phyloP scores from a whole-genome alignment of 2,888 invertebrate species.

The Diachrysia chrysitis region DNA sequence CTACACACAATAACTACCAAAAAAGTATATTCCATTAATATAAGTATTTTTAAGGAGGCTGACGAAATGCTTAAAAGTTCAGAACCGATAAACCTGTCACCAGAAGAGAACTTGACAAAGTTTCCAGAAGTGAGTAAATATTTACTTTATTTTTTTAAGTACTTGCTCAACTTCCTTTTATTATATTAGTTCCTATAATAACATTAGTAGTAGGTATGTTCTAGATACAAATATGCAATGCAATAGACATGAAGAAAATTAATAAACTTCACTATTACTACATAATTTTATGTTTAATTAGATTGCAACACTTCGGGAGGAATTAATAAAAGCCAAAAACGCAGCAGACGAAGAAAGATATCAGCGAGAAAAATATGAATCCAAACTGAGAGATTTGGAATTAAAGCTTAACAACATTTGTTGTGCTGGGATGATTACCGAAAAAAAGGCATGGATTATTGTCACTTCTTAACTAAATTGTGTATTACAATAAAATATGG shows the following conservation, averaged over 20 bases:
- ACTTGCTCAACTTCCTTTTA: not conserved
- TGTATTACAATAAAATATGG: no score
- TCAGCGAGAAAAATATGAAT: constrained; percentile 77
- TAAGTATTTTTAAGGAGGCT: constrained; percentile 29
- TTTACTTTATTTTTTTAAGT: not conserved
- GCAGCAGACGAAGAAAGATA: constrained; percentile 75
- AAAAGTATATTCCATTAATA: no score
- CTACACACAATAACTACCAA: no score
- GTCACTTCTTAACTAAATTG: not conserved
- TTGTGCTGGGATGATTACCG: constrained; percentile 58
- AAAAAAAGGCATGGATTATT: constrained; percentile 55
- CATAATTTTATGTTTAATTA: constrained; percentile 44
- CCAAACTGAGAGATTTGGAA: constrained; percentile 78
- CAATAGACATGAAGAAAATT: no score
- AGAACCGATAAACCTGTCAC: not conserved
- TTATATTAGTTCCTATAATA: no score
- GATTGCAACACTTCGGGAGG: constrained; percentile 75
- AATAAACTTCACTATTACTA: not conserved
- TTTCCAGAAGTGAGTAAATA: constrained; percentile 40
- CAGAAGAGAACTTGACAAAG: constrained; percentile 23
- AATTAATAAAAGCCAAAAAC: constrained; percentile 74
- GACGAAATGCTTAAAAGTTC: constrained; percentile 18
- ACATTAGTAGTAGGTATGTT: not conserved
- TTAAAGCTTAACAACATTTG: constrained; percentile 76
- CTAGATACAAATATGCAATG: not conserved